Conservation (phyloP, 2,797 vertebrate species). For the Aphelocoma californica region DNA sequence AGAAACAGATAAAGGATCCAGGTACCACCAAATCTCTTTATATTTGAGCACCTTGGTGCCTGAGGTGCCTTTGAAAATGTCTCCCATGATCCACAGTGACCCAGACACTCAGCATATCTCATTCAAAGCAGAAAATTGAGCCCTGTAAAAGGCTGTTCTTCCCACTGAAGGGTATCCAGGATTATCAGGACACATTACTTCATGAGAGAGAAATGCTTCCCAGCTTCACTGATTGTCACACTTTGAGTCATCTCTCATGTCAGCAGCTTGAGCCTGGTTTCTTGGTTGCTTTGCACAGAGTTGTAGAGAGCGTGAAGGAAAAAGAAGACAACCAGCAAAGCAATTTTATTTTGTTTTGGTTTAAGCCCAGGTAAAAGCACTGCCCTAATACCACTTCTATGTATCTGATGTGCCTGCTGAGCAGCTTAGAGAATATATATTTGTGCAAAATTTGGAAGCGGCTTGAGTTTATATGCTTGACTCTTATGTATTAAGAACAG, state of each 20-base stretch:
- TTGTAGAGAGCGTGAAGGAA: not conserved
- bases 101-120: constrained; percentile 1
- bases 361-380: not conserved
- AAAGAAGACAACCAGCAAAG: not conserved
- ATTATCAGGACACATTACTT: constrained; percentile 39
- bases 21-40: not conserved
- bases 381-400: not conserved
- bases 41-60: not conserved
- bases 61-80: not conserved
- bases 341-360: not conserved
- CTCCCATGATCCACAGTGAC: not conserved
- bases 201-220: constrained; percentile 41
- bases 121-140: constrained; percentile 17
- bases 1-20: not conserved
- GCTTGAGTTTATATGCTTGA: not conserved
- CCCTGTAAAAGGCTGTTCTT: not conserved
- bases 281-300: not conserved
- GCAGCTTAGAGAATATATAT: not conserved
- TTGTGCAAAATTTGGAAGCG: not conserved
- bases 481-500: not conserved
- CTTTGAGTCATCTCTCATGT: not conserved
- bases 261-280: not conserved
- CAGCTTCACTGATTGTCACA: not conserved
- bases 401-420: not conserved
- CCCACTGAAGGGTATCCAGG: constrained; percentile 2